phyloP scores from a whole-genome alignment of 2,797 vertebrate species.

The Novumbra hubbsi region DNA sequence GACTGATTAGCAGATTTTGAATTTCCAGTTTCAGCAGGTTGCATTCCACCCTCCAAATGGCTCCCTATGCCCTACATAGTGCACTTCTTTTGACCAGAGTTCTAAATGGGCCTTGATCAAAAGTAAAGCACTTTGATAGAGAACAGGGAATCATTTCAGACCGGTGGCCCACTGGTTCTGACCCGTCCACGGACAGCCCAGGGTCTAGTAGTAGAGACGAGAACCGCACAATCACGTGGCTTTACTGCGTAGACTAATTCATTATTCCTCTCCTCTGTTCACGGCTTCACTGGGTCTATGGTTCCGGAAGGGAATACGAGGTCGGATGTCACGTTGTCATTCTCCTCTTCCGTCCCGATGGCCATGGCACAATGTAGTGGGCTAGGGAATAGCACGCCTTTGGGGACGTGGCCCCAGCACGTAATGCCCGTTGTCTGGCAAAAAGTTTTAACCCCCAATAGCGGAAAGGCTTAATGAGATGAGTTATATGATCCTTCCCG shows the following conservation, averaged over 20 bases:
- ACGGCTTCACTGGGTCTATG: neutral
- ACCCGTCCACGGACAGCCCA: slow-evolving; percentile 9
- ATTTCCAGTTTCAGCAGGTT: slow-evolving; percentile 40
- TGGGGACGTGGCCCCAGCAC: neutral
- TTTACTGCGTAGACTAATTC: slow-evolving; percentile 30
- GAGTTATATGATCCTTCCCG: slow-evolving; percentile 14
- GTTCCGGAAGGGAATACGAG: neutral
- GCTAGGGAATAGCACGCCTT: too few relatives aligned
- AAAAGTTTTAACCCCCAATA: slow-evolving; percentile 1
- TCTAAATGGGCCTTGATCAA: neutral
- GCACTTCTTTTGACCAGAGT: neutral
- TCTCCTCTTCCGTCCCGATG: neutral
- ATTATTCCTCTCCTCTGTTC: slow-evolving; percentile 34
- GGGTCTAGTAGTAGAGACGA: slow-evolving; percentile 23
- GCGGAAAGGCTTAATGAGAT: neutral
- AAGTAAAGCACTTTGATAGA: neutral
- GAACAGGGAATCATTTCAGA: slow-evolving; percentile 18
- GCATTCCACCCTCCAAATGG: neutral
- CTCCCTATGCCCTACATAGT: neutral
- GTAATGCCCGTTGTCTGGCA: neutral
- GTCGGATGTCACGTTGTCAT: neutral
- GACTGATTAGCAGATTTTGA: slow-evolving; percentile 14
- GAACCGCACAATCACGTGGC: slow-evolving; percentile 42
- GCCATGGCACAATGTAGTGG: too few relatives aligned
- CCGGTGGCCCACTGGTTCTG: slow-evolving; percentile 32